Evolutionary conservation across 2,113 vertebrate species (phyloP), one percentile per base, ranked within the genome.

Genomic region (Cricetomys ansorgei): DNA sequence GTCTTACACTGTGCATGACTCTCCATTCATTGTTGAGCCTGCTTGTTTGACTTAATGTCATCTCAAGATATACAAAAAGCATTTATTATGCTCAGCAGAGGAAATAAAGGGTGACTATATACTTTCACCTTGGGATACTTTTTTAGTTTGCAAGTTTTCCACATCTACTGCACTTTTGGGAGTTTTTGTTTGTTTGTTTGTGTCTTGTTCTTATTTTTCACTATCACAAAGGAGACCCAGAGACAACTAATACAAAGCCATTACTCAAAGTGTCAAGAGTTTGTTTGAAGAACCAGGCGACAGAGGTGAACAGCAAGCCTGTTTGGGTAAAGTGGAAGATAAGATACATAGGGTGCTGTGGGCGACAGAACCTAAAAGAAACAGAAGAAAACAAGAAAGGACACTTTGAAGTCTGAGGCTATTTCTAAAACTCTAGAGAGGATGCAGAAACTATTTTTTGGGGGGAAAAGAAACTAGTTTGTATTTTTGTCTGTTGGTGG

Each of bases 11-110:
- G 77, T n/a, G 31, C 43, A 3, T 90, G 90, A 88, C 70, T 92
- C 88, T 79, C 59, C 95, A 62, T 81, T 92, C 83, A 57, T 94
- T 77, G 37, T 48, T 65, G 76, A 79, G 48, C 21, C 48, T 62
- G 76, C 79, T 91, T 94, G 37, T 80, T 89, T 98, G 96, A 96
- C 96, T 94, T 91, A 91, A 96, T 81, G 70, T 55, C 93, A 97
- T 84, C 96, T 94, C 73, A n/a, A 64, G 73, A 95, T 97, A 88
- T 67, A 48, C 92, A 59, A 0, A 93, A 95, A 92, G 95, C 15
- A 91, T 37, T 27, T 48, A 69, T 69, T 92, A 83, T 91, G 29
- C 55, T 97, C 91, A 94, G 94, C 72, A 59, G 90, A 90, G 8
- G 95, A 97, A 87, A 80, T 57, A 40, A 84, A 94, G 59, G 29